Evolutionary conservation across 2,113 vertebrate genomes (phyloP).

Genomic region (Dromiciops gliroides): DNA sequence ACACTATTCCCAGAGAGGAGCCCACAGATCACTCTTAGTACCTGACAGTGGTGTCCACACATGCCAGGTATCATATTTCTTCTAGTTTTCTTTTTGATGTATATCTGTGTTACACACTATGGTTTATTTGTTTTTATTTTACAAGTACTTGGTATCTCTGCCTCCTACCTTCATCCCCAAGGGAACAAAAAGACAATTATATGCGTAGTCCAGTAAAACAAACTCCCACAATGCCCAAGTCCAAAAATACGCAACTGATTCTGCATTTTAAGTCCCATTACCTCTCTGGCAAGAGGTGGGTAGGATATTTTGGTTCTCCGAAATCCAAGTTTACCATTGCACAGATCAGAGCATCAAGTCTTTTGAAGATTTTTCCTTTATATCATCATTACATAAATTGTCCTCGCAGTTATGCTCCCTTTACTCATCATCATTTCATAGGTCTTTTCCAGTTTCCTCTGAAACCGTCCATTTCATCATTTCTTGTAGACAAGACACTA

Average conservation of each 20-base stretch:
- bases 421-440: neutral
- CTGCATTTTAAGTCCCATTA: neutral
- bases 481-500: neutral
- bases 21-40: neutral
- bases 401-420: neutral
- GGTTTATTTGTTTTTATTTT: neutral
- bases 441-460: neutral
- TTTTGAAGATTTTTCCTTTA: neutral
- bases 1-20: neutral
- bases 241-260: neutral
- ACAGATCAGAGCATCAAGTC: neutral
- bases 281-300: neutral
- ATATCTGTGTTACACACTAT: neutral
- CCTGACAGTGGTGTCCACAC: too few relatives aligned
- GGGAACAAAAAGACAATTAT: neutral
- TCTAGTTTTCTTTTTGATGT: too few relatives aligned
- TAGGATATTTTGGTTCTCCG: neutral
- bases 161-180: neutral
- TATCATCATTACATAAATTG: neutral
- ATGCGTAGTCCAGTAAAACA: neutral
- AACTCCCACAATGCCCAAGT: neutral
- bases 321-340: neutral
- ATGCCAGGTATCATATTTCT: too few relatives aligned
- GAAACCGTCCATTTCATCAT: neutral
- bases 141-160: neutral